Evolutionary conservation across 2,888 invertebrate genomes (phyloP).

Genomic region (Zygothrica quintamaculata): DNA sequence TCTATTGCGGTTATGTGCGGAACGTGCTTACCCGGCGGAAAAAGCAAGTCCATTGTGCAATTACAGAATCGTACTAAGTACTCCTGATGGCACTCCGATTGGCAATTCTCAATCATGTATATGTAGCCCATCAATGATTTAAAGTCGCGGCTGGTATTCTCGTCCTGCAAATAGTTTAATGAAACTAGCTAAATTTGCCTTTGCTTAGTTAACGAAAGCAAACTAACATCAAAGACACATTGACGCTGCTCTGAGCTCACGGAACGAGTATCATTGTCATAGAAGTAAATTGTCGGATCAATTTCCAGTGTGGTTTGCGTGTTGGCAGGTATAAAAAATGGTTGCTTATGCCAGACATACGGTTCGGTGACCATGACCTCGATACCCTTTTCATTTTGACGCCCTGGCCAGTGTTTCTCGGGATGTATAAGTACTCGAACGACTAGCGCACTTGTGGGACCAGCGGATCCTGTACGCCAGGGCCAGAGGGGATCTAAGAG

Average conservation of each 20-base stretch:
- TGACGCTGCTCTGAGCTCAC: constrained; percentile 69
- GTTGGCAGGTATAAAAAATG: constrained; percentile 72
- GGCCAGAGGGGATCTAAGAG: constrained; percentile 73
- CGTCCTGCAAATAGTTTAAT: constrained; percentile 65
- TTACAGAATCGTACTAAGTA: constrained; percentile 82
- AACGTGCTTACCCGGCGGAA: constrained; percentile 81
- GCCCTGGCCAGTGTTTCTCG: constrained; percentile 72
- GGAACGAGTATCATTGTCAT: constrained; percentile 77
- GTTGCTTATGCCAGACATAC: constrained; percentile 75
- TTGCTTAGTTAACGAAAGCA: constrained; percentile 1
- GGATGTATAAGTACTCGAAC: constrained; percentile 69
- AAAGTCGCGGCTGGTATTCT: constrained; percentile 71
- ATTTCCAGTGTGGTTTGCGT: constrained; percentile 75
- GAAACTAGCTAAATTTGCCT: not conserved
- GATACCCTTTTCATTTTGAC: constrained; percentile 70
- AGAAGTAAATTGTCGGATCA: constrained; percentile 80
- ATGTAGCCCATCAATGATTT: constrained; percentile 79
- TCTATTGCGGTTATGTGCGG: constrained; percentile 32
- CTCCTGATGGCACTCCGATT: constrained; percentile 83
- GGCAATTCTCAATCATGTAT: constrained; percentile 83
- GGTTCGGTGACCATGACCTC: constrained; percentile 80
- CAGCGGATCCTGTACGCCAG: constrained; percentile 73
- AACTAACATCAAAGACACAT: constrained; percentile 80
- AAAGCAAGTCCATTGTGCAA: constrained; percentile 83
- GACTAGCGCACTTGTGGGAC: constrained; percentile 70